phyloP scores from a whole-genome alignment of 2,888 invertebrate species.

The Phania funesta region DNA sequence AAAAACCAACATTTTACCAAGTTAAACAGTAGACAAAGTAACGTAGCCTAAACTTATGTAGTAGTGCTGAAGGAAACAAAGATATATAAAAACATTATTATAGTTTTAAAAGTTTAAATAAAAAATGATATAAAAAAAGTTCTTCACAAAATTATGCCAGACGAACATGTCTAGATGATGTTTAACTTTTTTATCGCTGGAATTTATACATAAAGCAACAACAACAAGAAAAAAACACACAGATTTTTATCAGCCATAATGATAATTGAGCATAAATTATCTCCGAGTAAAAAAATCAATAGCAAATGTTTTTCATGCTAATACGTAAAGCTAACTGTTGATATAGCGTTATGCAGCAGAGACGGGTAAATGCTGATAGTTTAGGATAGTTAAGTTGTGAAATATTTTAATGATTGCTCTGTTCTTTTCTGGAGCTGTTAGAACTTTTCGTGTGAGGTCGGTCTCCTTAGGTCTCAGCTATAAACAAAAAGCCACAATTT shows the following conservation, averaged over 20 bases:
- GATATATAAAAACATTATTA: conserved; percentile 7
- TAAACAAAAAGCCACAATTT: too few relatives aligned
- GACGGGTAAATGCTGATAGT: conserved; percentile 1
- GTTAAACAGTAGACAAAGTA: not conserved
- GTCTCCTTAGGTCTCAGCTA: too few relatives aligned
- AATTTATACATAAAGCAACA: not conserved
- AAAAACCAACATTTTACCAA: not conserved
- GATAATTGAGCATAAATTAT: conserved; percentile 36
- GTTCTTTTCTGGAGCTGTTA: too few relatives aligned
- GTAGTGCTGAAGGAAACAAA: not conserved
- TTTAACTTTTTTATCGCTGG: conserved; percentile 25
- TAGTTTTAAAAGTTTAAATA: not conserved
- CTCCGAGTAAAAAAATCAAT: conserved; percentile 12
- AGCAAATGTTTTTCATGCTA: conserved; percentile 32
- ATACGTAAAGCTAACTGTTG: conserved; percentile 46
- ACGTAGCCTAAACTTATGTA: conserved; percentile 27
- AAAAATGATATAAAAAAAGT: not conserved
- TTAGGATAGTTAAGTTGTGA: too few relatives aligned
- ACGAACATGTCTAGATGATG: conserved; percentile 33
- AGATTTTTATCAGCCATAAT: conserved; percentile 48
- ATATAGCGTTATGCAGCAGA: not conserved
- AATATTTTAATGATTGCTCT: too few relatives aligned
- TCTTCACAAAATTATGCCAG: conserved; percentile 5
- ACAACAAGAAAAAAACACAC: not conserved
- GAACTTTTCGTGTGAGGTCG: too few relatives aligned